phyloP scores from a whole-genome alignment of 2,797 vertebrate species.

The Dipus sagitta region DNA sequence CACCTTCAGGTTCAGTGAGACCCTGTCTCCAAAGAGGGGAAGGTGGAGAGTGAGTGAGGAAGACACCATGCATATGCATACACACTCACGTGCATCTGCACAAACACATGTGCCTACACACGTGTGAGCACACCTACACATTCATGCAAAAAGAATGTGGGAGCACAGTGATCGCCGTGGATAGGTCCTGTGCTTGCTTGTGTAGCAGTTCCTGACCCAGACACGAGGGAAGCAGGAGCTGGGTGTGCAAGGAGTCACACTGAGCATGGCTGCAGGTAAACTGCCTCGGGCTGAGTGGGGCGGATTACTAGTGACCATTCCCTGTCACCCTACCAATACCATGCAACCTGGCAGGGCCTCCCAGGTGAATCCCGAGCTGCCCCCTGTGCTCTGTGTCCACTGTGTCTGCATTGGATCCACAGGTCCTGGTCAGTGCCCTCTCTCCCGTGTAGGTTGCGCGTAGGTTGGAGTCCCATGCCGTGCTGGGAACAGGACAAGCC shows the following conservation, averaged over 20 bases:
- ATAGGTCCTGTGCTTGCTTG: fast-evolving
- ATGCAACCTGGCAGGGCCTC: not conserved
- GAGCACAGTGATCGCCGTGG: fast-evolving
- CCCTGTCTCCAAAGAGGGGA: no score
- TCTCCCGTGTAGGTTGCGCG: not conserved
- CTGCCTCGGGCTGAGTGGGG: not conserved
- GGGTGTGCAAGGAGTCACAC: not conserved
- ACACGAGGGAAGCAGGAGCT: not conserved
- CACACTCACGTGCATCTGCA: no score
- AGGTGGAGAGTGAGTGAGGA: no score
- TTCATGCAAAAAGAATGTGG: no score
- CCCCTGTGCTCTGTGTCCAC: fast-evolving
- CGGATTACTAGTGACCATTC: no score
- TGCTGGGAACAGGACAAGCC: not conserved
- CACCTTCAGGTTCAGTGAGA: no score
- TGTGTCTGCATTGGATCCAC: not conserved
- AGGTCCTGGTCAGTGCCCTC: not conserved
- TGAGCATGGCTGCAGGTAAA: not conserved
- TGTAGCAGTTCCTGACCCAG: not conserved
- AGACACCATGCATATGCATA: no score
- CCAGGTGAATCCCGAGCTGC: not conserved
- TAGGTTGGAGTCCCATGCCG: not conserved
- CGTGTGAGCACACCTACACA: no score
- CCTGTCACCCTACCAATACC: not conserved
- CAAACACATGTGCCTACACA: no score